Evolutionary conservation across 2,113 vertebrate genomes (phyloP).

Genomic region (Etheostoma spectabile): DNA sequence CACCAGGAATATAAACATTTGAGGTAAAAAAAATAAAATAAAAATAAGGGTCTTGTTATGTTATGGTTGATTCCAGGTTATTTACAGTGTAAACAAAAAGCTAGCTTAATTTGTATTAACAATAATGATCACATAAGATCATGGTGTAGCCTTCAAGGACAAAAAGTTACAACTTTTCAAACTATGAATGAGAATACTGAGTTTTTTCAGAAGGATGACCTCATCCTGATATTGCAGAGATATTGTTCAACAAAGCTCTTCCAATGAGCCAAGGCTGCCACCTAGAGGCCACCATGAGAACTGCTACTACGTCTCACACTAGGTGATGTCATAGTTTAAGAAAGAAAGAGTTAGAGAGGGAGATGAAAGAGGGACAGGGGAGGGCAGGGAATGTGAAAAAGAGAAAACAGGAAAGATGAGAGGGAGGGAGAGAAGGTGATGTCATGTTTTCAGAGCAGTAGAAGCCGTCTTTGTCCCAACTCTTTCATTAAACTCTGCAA

Average conservation of each 20-base stretch:
- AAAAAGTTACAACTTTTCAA: slow-evolving; percentile 44
- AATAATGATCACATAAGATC: background rate
- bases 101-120: background rate
- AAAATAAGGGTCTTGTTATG: background rate
- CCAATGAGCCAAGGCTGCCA: slow-evolving; percentile 74
- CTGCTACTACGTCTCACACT: slow-evolving; percentile 59
- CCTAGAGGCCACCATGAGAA: slow-evolving; percentile 59
- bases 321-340: slow-evolving; percentile 77
- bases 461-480: slow-evolving; percentile 61
- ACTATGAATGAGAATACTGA: slow-evolving; percentile 60
- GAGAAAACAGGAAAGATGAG: slow-evolving; percentile 44
- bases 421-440: slow-evolving; percentile 59
- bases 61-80: slow-evolving; percentile 8
- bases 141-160: background rate
- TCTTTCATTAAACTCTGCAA: slow-evolving; percentile 30
- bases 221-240: slow-evolving; percentile 70
- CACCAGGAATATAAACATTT: background rate
- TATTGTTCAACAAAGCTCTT: background rate
- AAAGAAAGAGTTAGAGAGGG: slow-evolving; percentile 62
- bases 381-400: slow-evolving; percentile 38
- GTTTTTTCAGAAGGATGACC: slow-evolving; percentile 75
- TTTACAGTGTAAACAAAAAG: background rate
- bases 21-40: background rate
- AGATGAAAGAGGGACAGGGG: slow-evolving; percentile 36
- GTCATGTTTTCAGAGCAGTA: slow-evolving; percentile 66